These are phyloP conservation scores for Brachyptera risi DNA, from an alignment of 2,888 invertebrate genomes.

Conservation along the genomic window DNA sequence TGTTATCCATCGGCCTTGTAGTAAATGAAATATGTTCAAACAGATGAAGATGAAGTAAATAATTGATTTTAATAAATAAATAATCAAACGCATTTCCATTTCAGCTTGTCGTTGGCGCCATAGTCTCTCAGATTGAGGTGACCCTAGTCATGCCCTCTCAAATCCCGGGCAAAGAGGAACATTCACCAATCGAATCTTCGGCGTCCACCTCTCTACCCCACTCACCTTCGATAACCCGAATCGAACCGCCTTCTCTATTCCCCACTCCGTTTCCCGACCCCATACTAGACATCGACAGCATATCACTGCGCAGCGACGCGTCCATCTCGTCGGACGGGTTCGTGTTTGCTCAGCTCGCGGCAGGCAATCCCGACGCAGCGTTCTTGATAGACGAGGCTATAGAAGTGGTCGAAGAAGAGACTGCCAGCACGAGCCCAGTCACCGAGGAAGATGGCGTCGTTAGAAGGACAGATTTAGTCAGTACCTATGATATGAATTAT, in stretches of 20 bases:
- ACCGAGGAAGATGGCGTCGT: constrained; percentile 4
- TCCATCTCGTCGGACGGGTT: constrained; percentile 15
- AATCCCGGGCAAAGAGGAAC: constrained; percentile 71
- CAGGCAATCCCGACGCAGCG: constrained; percentile 16
- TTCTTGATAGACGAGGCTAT: constrained; percentile 15
- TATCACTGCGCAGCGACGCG: constrained; percentile 12
- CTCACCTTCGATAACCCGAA: constrained; percentile 2
- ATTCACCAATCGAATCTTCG: constrained; percentile 1
- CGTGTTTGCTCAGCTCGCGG: constrained; percentile 17
- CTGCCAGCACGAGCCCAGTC: constrained; percentile 7
- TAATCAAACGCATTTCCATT: no score
- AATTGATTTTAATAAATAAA: no score
- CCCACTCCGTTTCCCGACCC: constrained; percentile 2
- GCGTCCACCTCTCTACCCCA: constrained; percentile 7
- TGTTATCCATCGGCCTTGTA: no score
- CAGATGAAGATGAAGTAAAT: no score
- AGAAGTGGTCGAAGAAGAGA: constrained; percentile 16
- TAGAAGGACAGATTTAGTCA: constrained; percentile 4
- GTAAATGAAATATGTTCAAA: no score
- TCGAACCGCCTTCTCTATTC: neutral
- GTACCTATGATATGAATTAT: neutral
- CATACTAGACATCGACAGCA: constrained; percentile 1
- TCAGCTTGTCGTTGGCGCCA: constrained; percentile 64
- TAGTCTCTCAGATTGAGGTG: constrained; percentile 79
- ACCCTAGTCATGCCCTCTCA: constrained; percentile 83